Conservation (phyloP, 2,113 vertebrate species). For the Ciconia stormi region DNA sequence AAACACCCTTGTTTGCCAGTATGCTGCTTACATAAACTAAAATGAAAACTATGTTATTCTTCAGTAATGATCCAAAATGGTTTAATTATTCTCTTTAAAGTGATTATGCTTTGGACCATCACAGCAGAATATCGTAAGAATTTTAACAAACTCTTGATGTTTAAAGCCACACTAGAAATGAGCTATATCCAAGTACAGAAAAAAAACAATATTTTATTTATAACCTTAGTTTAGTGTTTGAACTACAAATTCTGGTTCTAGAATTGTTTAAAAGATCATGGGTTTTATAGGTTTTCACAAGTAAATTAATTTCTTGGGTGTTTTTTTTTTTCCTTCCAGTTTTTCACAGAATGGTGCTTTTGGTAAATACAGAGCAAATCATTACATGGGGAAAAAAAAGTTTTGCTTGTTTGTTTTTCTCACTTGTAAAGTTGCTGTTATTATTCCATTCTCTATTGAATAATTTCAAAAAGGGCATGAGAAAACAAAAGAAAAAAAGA, state of each 20-base stretch:
- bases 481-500: conserved; percentile 50
- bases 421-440: conserved; percentile 89
- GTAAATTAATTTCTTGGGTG: conserved; percentile 82
- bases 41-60: conserved; percentile 8
- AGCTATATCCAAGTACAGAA: conserved; percentile 83
- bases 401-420: conserved; percentile 23
- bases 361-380: conserved; percentile 82
- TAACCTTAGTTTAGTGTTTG: conserved; percentile 94
- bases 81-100: conserved; percentile 1
- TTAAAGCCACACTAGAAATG: conserved; percentile 73
- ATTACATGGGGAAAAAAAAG: conserved; percentile 90
- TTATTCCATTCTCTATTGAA: conserved; percentile 85
- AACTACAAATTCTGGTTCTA: conserved; percentile 98
- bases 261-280: conserved; percentile 91
- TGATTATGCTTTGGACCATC: not conserved
- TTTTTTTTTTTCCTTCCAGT: conserved; percentile 35
- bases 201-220: conserved; percentile 97
- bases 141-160: conserved; percentile 46
- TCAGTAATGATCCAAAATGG: conserved; percentile 18
- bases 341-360: conserved; percentile 84
- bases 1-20: not conserved
- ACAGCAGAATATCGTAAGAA: not conserved
- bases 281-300: conserved; percentile 87
- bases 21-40: not conserved
- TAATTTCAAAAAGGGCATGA: conserved; percentile 77